Evolutionary conservation across 2,888 invertebrate species (phyloP), one percentile per base, ranked within the genome.

Genomic region (Athrips mouffetella): DNA sequence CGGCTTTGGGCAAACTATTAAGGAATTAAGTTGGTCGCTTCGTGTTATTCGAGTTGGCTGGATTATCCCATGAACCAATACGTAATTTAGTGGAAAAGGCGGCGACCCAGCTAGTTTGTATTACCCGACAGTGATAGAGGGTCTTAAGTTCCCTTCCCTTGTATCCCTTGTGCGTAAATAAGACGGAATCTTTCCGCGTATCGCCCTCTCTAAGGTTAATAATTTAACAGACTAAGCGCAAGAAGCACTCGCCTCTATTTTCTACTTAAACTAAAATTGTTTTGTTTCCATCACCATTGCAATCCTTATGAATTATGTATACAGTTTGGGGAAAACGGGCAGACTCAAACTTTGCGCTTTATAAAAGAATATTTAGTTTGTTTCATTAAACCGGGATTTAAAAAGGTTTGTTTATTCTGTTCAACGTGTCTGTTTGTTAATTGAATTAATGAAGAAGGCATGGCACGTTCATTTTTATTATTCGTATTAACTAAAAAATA

Each of bases 41-140:
- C 67, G 67, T 74, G 76, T 82, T 79, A 83, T 77, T 80, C 77
- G 74, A 83, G 76, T 83, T 73, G 78, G 75, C 71, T 73, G 58
- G 83, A 82, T 85, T 82, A 87, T 83, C 82, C 82, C 79, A 70
- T 78, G 71, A 74, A 79, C 82, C 83, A 79, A 87, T 88, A 86
- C 79, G 82, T 81, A 88, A 88, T 88, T 86, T 81, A 85, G 80
- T 83, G 84, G 85, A 85, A 86, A 87, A 87, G 86, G 86, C 85
- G 83, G 78, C 74, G 82, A 82, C 80, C 86, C 84, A 70, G 78
- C 82, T 80, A 86, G 84, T 86, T 87, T 83, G 84, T 82, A 81
- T 83, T 80, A 78, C 79, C 80, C 77, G 84, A 82, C 85, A 85
- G 83, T 88, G 86, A 88, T 86, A 87, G 83, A 86, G 87, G 84